Base-by-base conservation (phyloP, 2,888 invertebrate species). In the Synanthedon andrenaeformis region DNA sequence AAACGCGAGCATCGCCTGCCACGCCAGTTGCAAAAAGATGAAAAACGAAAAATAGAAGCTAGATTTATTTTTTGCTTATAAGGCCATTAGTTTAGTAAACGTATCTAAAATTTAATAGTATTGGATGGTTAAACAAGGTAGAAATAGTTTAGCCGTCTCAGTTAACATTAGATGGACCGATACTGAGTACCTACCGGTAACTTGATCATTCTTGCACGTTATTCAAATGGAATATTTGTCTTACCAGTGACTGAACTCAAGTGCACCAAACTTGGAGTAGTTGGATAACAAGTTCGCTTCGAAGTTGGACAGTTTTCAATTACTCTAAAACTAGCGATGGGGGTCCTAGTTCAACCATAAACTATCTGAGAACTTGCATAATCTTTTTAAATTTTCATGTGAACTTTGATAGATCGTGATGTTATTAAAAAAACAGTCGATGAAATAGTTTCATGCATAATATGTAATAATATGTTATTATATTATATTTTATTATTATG, bases 231-330 rank as follows among this genome's bases (percentile, higher is more conserved):
- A 14, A 45, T 45, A 45, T 45, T 45, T 45, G 45, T 45, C 45
- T 45, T 45, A 45, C 45, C 45, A n/a, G 13, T 45, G 45, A 35
- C 45, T 45, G 45, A n/a, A 45, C 14, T 45, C 45, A 45, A 45
- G 45, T 45, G 45, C 19, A 17, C 49, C 10, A 5, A 49, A 49
- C 49, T 49, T 49, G 49, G 17, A 19, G 49, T 23, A 49, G 49
- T 23, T 49, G 49, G 49, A 19, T 49, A 49, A 49, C 49, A 19
- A 49, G 17, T 19, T 23, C 17, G 19, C 6, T 14, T 19, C 49
- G 49, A 49, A 49, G 49, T 49, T 49, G 49, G 49, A 49, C 49
- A 49, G 49, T 49, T 49, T 49, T 49, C 49, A 49, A 49, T 49
- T 49, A 49, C 49, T 49, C 45, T 23, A 17, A 49, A 49, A 19